These are phyloP conservation scores for Ichneumon xanthorius DNA, from an alignment of 2,888 invertebrate genomes.

Conservation along the genomic window DNA sequence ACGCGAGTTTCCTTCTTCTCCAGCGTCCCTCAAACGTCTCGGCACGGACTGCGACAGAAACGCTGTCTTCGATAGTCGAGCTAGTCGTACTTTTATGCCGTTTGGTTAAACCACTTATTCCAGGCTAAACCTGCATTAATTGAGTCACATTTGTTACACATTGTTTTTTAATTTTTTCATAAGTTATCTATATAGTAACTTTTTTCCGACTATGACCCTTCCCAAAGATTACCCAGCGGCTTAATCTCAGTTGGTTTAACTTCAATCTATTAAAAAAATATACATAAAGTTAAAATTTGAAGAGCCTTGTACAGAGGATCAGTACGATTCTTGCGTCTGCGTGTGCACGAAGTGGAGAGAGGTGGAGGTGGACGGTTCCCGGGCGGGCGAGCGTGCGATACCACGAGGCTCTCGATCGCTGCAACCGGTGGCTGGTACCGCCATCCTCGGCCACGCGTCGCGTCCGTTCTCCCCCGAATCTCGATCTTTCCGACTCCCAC, in stretches of 20 bases:
- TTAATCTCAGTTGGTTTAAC: background rate
- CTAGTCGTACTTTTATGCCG: background rate
- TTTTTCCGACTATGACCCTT: background rate
- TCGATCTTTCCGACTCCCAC: slow-evolving; percentile 76
- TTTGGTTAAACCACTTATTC: slow-evolving; percentile 9
- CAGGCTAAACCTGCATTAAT: background rate
- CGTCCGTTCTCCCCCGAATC: slow-evolving; percentile 62
- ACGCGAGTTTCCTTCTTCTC: slow-evolving; percentile 41
- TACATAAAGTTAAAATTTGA: background rate
- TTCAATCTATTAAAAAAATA: background rate
- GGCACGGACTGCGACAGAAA: slow-evolving; percentile 9
- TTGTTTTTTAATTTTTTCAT: background rate
- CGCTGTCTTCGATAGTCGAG: slow-evolving; percentile 20
- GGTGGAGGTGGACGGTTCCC: slow-evolving; percentile 47
- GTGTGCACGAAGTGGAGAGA: slow-evolving; percentile 21
- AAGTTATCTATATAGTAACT: background rate
- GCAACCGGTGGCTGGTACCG: slow-evolving; percentile 83
- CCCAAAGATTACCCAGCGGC: no score
- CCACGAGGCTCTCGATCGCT: slow-evolving; percentile 69
- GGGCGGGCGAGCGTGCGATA: slow-evolving; percentile 51
- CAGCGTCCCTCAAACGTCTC: slow-evolving; percentile 28
- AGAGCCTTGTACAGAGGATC: background rate
- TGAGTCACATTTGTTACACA: background rate
- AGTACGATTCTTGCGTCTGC: background rate
- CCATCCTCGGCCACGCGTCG: slow-evolving; percentile 81